Conservation (phyloP, 2,113 vertebrate species). For the Gymnogyps californianus region DNA sequence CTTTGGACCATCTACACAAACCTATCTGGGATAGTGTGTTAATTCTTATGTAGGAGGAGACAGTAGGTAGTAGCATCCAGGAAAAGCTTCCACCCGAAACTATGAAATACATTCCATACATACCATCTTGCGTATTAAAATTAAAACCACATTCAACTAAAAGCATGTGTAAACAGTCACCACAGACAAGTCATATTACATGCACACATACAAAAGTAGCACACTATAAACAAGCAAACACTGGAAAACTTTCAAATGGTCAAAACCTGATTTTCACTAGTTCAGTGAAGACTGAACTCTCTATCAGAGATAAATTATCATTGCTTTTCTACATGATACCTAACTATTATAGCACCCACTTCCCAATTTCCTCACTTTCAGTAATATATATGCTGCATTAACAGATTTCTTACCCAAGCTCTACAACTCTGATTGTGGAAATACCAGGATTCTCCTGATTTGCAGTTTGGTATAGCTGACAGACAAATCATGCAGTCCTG, state of each 20-base stretch:
- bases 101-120: background rate
- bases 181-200: background rate
- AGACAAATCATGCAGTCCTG: background rate
- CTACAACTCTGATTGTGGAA: background rate
- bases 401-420: background rate
- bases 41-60: background rate
- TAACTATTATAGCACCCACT: background rate
- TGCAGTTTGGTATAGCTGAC: background rate
- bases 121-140: background rate
- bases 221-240: background rate
- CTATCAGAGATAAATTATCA: background rate
- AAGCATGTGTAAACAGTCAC: background rate
- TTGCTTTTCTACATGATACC: background rate
- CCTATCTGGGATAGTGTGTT: background rate
- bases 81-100: background rate
- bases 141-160: background rate
- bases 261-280: background rate
- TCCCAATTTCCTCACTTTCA: background rate
- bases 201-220: background rate
- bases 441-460: background rate
- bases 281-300: background rate
- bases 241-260: background rate
- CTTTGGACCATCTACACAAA: background rate
- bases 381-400: background rate
- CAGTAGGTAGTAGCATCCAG: background rate